Percentiles rank a stretch among this genome's conserved stretches.
phyloP scores from a whole-genome alignment of 2,888 invertebrate genomes.

The Agelastica alni region DNA sequence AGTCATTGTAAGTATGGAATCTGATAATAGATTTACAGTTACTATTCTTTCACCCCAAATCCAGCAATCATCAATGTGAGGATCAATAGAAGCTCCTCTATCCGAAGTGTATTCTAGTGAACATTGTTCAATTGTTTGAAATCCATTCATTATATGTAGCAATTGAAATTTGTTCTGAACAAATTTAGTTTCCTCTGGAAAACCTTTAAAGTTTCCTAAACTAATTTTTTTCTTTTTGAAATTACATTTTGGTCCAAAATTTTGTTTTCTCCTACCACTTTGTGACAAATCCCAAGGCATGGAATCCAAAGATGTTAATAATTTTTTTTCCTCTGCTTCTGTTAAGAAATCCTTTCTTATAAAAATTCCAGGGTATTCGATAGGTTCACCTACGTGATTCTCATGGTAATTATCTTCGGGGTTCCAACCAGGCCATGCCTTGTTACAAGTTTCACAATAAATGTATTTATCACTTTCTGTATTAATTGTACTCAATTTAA shows the following conservation, averaged over 20 bases:
- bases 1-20: slow-evolving; percentile 82
- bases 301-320: slow-evolving; percentile 74
- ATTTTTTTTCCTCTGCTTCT: slow-evolving; percentile 66
- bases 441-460: slow-evolving; percentile 76
- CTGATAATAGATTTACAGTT: slow-evolving; percentile 84
- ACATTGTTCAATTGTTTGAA: slow-evolving; percentile 91
- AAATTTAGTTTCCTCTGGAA: slow-evolving; percentile 79
- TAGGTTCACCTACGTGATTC: slow-evolving; percentile 64
- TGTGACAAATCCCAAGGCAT: slow-evolving; percentile 91
- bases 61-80: slow-evolving; percentile 99
- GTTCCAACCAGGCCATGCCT: slow-evolving; percentile 78
- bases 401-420: slow-evolving; percentile 62
- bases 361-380: slow-evolving; percentile 70
- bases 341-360: slow-evolving; percentile 74
- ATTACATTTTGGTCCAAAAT: slow-evolving; percentile 98
- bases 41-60: slow-evolving; percentile 98
- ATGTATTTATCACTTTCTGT: slow-evolving; percentile 65
- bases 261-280: slow-evolving; percentile 96
- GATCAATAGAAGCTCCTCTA: slow-evolving; percentile 93
- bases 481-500: slow-evolving; percentile 35
- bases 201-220: slow-evolving; percentile 79
- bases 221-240: slow-evolving; percentile 90
- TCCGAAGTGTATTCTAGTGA: slow-evolving; percentile 88
- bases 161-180: slow-evolving; percentile 75
- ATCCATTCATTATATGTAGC: slow-evolving; percentile 67